Base-by-base conservation (phyloP, 2,113 vertebrate species). In the Tupaia tana region DNA sequence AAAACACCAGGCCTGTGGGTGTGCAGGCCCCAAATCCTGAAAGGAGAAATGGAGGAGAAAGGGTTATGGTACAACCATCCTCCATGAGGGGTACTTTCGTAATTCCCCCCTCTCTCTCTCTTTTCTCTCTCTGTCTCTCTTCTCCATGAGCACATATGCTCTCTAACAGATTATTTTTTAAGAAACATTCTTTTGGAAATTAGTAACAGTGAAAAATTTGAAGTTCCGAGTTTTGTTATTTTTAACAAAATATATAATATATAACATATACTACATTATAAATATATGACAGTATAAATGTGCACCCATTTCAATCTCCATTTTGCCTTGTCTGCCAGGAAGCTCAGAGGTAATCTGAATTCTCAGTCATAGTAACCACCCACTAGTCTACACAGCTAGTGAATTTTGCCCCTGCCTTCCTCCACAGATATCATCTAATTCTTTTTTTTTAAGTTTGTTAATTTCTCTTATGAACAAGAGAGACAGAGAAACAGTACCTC, bases 401-500 rank as follows among this genome's bases (percentile, higher is more conserved):
- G 12, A 85, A 54, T 85, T 90, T 75, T 81, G n/a, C 58, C 64
- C 93, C 73, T 85, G 58, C 11, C 14, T 88, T 80, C 18, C 74
- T 59, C 7, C 67, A 87, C 14, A 77, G 34, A 80, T 94, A 61
- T 29, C 95, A 7, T 82, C 56, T 75, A 82, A 88, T 93, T 93
- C 16, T 79, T 70, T 93, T 94, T 85, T 70, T 43, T 43, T 43
- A 43, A 43, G 43, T 43, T 43, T 43, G 6, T 43, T 6, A 4
- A 43, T 43, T 43, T 43, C 43, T 43, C 43, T 43, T 43, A 43
- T 43, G 43, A 43, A 43, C 43, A 43, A 43, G 43, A 43, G 43
- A 43, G 43, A 43, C 43, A 43, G 43, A 43, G 43, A 43, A 43
- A 43, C 43, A 43, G 43, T 43, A 43, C 43, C 43, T 43, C 43